phyloP scores from a whole-genome alignment of 2,888 invertebrate species.

The Ornithoptera alexandrae region DNA sequence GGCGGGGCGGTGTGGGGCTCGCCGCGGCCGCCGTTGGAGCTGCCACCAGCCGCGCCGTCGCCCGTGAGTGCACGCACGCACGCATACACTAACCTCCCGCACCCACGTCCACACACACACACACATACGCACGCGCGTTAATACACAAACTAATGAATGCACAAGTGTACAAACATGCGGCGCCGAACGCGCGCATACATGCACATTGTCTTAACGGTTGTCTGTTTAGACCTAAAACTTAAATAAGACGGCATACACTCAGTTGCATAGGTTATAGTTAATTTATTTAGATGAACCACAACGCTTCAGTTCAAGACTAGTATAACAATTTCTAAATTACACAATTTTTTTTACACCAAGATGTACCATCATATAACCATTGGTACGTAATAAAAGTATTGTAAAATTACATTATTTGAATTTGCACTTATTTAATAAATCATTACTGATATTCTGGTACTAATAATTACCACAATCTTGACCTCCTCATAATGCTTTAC shows the following conservation, averaged over 20 bases:
- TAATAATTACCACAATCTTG: not conserved
- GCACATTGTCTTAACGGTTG: not conserved
- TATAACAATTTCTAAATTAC: not conserved
- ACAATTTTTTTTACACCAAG: not conserved
- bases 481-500: too few relatives aligned
- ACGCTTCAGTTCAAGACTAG: not conserved
- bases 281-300: not conserved
- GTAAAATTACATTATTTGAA: not conserved
- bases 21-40: constrained; percentile 53
- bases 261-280: not conserved
- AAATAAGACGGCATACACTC: not conserved
- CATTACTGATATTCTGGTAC: not conserved
- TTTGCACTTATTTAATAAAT: not conserved
- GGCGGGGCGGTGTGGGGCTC: constrained; percentile 58
- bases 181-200: not conserved
- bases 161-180: constrained; percentile 17
- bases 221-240: not conserved
- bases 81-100: constrained; percentile 2
- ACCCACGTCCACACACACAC: constrained; percentile 37
- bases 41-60: constrained; percentile 55
- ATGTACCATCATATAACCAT: not conserved
- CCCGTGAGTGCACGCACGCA: constrained; percentile 46
- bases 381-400: not conserved
- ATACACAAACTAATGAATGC: constrained; percentile 35
- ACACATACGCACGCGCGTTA: constrained; percentile 26